Evolutionary conservation across 2,797 vertebrate species (phyloP).

Genomic region (Rhynchotus rufescens): DNA sequence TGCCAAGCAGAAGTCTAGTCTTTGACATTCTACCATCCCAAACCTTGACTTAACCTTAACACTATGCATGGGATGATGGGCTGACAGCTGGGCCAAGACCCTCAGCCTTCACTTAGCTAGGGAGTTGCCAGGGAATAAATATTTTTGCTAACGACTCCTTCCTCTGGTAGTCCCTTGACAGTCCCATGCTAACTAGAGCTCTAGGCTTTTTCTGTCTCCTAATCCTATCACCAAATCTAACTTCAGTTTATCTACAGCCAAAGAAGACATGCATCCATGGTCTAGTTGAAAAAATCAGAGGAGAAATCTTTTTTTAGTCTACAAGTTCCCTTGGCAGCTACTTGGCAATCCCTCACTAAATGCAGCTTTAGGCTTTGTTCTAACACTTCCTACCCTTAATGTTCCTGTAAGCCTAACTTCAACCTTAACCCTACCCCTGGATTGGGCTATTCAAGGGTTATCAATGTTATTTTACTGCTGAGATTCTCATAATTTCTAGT

Average conservation of each 20-base stretch:
- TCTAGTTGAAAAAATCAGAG: not conserved
- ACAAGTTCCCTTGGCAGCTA: not conserved
- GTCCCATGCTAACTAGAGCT: not conserved
- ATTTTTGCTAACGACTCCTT: not conserved
- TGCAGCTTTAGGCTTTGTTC: not conserved
- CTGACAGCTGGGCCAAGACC: not conserved
- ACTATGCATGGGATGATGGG: not conserved
- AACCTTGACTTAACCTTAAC: not conserved
- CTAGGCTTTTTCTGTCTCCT: not conserved
- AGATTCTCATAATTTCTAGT: not conserved
- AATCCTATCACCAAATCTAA: not conserved
- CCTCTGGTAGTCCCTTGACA: not conserved
- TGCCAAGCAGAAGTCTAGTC: not conserved
- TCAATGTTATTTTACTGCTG: not conserved
- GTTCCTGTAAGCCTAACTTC: not conserved
- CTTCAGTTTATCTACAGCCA: not conserved
- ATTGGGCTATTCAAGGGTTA: not conserved
- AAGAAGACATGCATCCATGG: not conserved
- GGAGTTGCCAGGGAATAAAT: not conserved
- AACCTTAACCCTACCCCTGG: not conserved
- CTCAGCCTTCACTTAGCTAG: not conserved
- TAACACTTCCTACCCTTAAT: not conserved
- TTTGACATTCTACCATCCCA: not conserved
- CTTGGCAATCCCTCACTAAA: rapidly evolving
- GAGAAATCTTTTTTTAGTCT: not conserved